Base-by-base conservation (phyloP, 2,888 invertebrate species). In the Drosophila nigritarsus region DNA sequence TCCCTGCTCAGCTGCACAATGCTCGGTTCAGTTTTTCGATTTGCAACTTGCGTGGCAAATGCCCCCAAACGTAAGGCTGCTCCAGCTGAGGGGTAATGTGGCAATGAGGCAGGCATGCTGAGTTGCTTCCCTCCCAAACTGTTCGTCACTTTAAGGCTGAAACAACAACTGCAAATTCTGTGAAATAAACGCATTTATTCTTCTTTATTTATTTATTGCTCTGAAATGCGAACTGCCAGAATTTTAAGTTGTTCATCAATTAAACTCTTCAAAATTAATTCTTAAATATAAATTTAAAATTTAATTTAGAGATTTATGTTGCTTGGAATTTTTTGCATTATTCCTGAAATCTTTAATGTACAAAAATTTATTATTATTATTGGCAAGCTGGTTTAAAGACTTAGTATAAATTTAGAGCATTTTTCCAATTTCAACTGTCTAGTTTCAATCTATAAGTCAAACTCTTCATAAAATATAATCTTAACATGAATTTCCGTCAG, bases 1-100 rank as follows among this genome's bases (percentile, higher is more conserved):
- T 66, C 61, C 66, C 68, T 56, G 67, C 51, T 24, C 15, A 45
- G 20, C 42, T 42, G 42, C 42, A 45, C 24, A 24, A 24, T 45
- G 45, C 45, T 15, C 7, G 15, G 8, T 6, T 45, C 45, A 45
- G 45, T 45, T 45, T 24, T 45, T 24, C 24, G 27, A 45, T 15
- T 45, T 13, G 27, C 45, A 24, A 24, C 24, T 45, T 45, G 27
- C 24, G 45, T 24, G 45, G 45, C 8, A 45, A 45, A 45, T 24
- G 24, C 45, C 45, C 24, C 54, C 63, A 50, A 32, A 32, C 32
- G 32, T 3, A 9, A 3, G 32, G 32, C 32, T 9, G 32, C 32
- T 9, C 1, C 11, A 32, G 32, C 32, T 32, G 49, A 4, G 29
- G 55, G 0, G 1, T 38, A 38, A 38, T 29, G 38, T 65, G 45